Percentiles rank a stretch among this genome's conserved stretches.
These are phyloP conservation scores for Acrocephalus arundinaceus DNA, from an alignment of 2,113 vertebrate genomes.

Conservation along the genomic window DNA sequence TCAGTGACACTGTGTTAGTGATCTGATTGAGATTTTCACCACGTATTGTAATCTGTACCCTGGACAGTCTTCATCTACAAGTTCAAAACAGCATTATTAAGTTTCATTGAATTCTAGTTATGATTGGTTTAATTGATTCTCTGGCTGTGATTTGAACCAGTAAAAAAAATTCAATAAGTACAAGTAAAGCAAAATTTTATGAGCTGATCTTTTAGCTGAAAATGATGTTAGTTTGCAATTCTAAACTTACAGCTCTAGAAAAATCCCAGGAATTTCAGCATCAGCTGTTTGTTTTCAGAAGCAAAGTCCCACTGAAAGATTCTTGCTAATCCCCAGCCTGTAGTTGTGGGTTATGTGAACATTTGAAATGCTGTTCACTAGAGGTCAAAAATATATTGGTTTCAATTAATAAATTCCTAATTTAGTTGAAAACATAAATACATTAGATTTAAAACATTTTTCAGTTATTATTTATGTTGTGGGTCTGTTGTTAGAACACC, in stretches of 20 bases:
- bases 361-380: conserved; percentile 54
- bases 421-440: background rate
- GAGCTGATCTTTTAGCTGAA: conserved; percentile 48
- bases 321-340: conserved; percentile 68
- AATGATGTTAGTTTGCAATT: conserved; percentile 48
- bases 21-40: background rate
- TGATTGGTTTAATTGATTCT: background rate
- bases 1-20: conserved; percentile 8
- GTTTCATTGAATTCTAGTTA: background rate
- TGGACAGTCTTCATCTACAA: background rate
- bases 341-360: conserved; percentile 63
- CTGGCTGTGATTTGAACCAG: background rate
- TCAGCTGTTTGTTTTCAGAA: conserved; percentile 75
- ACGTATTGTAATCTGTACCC: background rate
- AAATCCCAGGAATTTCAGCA: conserved; percentile 74
- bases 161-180: background rate
- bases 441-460: background rate
- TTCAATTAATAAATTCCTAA: background rate
- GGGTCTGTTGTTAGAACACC: background rate
- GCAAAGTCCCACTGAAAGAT: conserved; percentile 75
- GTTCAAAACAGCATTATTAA: background rate
- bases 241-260: conserved; percentile 60
- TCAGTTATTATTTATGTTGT: background rate
- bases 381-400: conserved; percentile 26
- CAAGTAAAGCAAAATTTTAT: background rate